A percentile compares a stretch with the other conserved stretches of the same genome.
Conservation (phyloP, 2,113 vertebrate species). For the Ploceus nigricollis region DNA sequence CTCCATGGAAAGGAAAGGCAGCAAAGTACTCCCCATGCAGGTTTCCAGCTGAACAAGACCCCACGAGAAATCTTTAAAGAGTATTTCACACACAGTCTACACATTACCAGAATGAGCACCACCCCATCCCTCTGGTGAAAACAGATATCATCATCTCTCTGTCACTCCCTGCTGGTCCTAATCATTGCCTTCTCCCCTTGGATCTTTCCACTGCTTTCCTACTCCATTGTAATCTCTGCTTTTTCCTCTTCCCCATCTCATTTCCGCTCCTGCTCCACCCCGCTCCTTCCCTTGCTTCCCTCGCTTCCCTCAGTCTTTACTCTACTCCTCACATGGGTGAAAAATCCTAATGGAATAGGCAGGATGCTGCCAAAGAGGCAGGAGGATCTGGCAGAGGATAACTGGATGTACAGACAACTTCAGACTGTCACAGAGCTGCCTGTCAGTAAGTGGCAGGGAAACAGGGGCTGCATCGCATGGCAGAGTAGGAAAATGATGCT, state of each 20-base stretch:
- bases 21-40: not conserved
- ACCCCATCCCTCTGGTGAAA: not conserved
- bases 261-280: constrained; percentile 10
- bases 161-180: not conserved
- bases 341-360: not conserved
- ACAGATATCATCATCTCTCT: not conserved
- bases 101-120: not conserved
- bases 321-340: not conserved
- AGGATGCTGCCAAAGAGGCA: not conserved
- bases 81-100: not conserved
- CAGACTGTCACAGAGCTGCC: not conserved
- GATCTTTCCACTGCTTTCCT: not conserved
- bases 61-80: not conserved
- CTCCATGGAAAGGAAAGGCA: not conserved
- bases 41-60: not conserved
- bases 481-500: not conserved
- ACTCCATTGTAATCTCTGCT: not conserved
- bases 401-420: not conserved
- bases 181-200: not conserved
- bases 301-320: not conserved
- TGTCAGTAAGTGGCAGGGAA: not conserved
- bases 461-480: not conserved
- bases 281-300: not conserved
- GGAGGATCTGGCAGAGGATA: not conserved
- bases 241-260: not conserved